phyloP scores from a whole-genome alignment of 2,888 invertebrate species.

The Noctua janthe region DNA sequence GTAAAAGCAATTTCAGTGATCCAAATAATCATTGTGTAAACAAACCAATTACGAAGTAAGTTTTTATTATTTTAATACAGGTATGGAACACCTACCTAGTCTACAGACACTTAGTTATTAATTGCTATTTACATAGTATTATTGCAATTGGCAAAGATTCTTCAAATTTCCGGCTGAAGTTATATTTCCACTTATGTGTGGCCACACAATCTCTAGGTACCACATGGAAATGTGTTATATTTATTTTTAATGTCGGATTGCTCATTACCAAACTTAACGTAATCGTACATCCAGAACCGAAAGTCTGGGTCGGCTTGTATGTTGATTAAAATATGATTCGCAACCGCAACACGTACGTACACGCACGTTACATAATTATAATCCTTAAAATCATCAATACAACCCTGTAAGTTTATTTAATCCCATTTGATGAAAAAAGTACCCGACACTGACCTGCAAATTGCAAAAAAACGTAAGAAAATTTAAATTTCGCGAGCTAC shows the following conservation, averaged over 20 bases:
- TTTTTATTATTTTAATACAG: constrained; percentile 41
- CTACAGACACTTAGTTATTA: not conserved
- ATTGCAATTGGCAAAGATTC: constrained; percentile 1
- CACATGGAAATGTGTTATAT: not conserved
- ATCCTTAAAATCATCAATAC: no score
- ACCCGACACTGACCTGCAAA: no score
- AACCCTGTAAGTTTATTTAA: no score
- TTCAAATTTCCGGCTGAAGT: constrained; percentile 2
- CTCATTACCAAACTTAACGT: not conserved
- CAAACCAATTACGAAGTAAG: constrained; percentile 58
- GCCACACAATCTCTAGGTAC: not conserved
- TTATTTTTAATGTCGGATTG: no score
- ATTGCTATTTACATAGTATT: constrained; percentile 13
- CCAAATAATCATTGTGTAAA: constrained; percentile 76
- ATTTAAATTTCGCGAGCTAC: no score
- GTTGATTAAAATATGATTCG: no score
- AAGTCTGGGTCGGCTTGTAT: no score
- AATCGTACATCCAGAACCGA: no score
- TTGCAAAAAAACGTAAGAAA: no score
- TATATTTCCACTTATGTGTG: constrained; percentile 1
- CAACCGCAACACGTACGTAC: no score
- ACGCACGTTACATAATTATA: no score
- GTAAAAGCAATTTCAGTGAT: constrained; percentile 75
- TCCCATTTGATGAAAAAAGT: no score
- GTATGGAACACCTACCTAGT: constrained; percentile 2